phyloP scores from a whole-genome alignment of 2,888 invertebrate genomes.

The Hofmannophila pseudospretella region DNA sequence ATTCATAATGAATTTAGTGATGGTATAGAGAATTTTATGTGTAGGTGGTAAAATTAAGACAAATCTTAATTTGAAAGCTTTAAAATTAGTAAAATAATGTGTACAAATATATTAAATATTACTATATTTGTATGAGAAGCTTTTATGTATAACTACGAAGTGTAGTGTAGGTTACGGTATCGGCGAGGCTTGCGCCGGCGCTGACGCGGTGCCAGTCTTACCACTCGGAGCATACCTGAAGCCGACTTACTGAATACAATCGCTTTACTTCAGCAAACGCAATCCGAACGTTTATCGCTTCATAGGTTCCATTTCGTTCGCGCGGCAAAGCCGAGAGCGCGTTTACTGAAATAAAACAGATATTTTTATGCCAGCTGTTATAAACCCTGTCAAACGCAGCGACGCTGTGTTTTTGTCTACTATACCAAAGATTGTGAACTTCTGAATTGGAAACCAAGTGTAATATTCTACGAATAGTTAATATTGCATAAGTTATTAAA shows the following conservation, averaged over 20 bases:
- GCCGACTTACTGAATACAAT: neutral
- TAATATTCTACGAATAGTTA: neutral
- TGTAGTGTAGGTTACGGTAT: slow-evolving; percentile 7
- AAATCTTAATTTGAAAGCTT: slow-evolving; percentile 70
- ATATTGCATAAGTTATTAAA: slow-evolving; percentile 1
- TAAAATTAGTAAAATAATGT: slow-evolving; percentile 60
- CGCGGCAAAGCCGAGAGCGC: too few species aligned
- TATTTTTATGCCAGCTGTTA: neutral
- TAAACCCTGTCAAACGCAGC: neutral
- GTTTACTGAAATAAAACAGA: neutral
- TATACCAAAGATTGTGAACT: slow-evolving; percentile 18
- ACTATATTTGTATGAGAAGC: slow-evolving; percentile 29
- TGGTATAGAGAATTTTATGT: slow-evolving; percentile 36
- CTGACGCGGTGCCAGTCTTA: too few species aligned
- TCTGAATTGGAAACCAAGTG: slow-evolving; percentile 11
- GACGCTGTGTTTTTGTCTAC: slow-evolving; percentile 3
- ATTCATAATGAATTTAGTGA: slow-evolving; percentile 41
- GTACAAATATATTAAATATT: slow-evolving; percentile 49
- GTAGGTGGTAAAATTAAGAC: slow-evolving; percentile 51
- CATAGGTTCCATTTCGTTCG: too few species aligned
- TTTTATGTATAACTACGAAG: slow-evolving; percentile 20
- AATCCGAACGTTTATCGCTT: too few species aligned
- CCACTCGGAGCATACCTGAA: neutral
- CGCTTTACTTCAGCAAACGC: too few species aligned
- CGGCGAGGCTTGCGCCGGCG: slow-evolving; percentile 5